Base-by-base conservation (phyloP, 2,797 vertebrate genomes). In the Odontamblyopus lacepedii region DNA sequence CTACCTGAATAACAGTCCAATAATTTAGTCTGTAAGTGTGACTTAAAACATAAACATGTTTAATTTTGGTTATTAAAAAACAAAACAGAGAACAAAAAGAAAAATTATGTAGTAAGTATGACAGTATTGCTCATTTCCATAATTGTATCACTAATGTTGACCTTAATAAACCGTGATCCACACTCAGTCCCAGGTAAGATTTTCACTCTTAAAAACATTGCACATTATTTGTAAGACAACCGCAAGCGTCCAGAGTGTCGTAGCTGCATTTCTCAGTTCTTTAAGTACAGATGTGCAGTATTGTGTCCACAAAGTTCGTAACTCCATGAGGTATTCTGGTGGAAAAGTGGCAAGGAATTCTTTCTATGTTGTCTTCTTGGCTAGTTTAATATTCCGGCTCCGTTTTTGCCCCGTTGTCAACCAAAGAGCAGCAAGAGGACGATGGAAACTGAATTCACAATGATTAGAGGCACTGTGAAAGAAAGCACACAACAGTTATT, bases 351-450 rank as follows among this genome's bases (percentile, higher is more conserved):
- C 11, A 7, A 55, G 19, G 19, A n/a, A 55, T 57, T 57, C 4
- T 57, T 12, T 26, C 11, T 57, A 6, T 7, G 19, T 69, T 60
- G 64, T 38, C 8, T 38, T 63, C 50, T 69, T 26, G 44, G 78
- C 5, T 9, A 3, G 2, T n/a, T 32, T 59, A 5, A 27, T 77
- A 67, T 35, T 62, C 67, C 41, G 32, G 32, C 59, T 70, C 56
- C 23, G 11, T 60, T 5, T 23, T 44, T 12, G 59, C 29, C 59
- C 3, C 61, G 72, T 53, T 69, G 86, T 95, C 94, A 98, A 57
- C 97, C 97, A 30, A 98, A 98, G 61, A 99, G 86, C 74, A 99
- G 79, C 71, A 98, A 89, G 44, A 99, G 92, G 75, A 98, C 62
- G 3, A 98, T 98, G 50, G 93, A 95, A 78, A 94, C 30, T 0